These are phyloP conservation scores for Cotesia congregata DNA, from an alignment of 2,888 invertebrate genomes.

Conservation along the genomic window DNA sequence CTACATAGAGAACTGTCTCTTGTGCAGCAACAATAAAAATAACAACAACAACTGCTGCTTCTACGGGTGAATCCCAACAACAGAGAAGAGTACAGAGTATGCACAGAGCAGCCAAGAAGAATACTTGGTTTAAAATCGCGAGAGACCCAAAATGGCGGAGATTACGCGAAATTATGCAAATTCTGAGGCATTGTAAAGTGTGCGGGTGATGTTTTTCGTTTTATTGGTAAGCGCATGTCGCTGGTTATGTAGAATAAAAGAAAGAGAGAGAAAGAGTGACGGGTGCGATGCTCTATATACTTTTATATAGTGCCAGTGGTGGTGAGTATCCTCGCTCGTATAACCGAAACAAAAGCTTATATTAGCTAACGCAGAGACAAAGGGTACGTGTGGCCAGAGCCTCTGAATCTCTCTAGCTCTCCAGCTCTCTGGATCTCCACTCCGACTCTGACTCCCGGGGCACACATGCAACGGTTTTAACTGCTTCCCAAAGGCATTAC, in stretches of 20 bases:
- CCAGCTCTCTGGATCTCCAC: no score
- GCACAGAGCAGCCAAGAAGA: constrained; percentile 24
- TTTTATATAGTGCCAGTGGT: constrained; percentile 43
- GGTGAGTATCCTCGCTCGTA: constrained; percentile 64
- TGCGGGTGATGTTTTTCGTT: constrained; percentile 65
- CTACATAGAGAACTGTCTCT: background rate
- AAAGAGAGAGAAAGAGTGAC: constrained; percentile 17
- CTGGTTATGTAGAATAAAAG: constrained; percentile 33
- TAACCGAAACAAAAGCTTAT: constrained; percentile 69
- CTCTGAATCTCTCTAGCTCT: constrained; percentile 48
- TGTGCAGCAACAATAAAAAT: constrained; percentile 30
- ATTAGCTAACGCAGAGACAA: constrained; percentile 66
- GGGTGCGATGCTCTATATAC: constrained; percentile 16
- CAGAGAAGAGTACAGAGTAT: background rate
- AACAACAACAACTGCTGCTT: constrained; percentile 41
- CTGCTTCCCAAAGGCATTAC: constrained; percentile 60
- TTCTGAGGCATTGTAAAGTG: constrained; percentile 64
- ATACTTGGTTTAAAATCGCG: constrained; percentile 48
- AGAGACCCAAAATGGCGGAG: constrained; percentile 66
- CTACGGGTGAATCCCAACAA: constrained; percentile 8
- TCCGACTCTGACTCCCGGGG: constrained; percentile 47
- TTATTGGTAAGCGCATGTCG: constrained; percentile 60
- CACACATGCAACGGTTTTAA: constrained; percentile 70
- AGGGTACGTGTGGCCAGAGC: constrained; percentile 50
- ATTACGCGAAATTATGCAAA: constrained; percentile 71